Evolutionary conservation across 1,140 invertebrate genomes (phyloP).

Genomic region (Ectropis grisescens): DNA sequence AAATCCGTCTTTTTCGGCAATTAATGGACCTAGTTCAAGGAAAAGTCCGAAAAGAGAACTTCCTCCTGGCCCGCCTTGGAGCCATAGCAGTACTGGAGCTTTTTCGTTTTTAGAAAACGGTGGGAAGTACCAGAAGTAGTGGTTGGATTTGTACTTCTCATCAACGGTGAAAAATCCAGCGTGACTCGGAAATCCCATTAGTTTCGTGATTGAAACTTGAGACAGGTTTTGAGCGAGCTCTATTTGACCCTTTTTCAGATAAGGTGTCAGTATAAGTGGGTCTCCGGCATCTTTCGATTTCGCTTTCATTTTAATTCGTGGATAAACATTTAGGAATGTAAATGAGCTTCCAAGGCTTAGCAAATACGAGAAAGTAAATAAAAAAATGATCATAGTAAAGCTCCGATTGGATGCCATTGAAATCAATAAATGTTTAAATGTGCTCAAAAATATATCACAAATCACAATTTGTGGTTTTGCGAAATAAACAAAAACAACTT

Average conservation of each 20-base stretch:
- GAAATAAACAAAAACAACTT: too few relatives aligned
- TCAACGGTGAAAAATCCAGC: conserved; percentile 82
- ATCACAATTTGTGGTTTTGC: too few relatives aligned
- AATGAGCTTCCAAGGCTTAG: too few relatives aligned
- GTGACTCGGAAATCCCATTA: conserved; percentile 57
- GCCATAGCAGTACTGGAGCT: conserved; percentile 79
- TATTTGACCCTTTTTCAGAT: conserved; percentile 71
- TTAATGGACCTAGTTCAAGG: conserved; percentile 67
- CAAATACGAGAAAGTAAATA: too few relatives aligned
- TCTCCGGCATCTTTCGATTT: conserved; percentile 67
- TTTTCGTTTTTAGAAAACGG: conserved; percentile 57
- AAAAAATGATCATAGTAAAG: too few relatives aligned
- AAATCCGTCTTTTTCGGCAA: conserved; percentile 40
- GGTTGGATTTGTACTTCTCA: conserved; percentile 74
- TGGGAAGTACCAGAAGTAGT: conserved; percentile 87
- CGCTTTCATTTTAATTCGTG: conserved; percentile 32
- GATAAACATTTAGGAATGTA: conserved; percentile 48
- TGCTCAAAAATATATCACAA: too few relatives aligned
- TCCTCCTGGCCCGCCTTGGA: conserved; percentile 82
- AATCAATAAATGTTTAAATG: too few relatives aligned
- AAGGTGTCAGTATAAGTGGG: conserved; percentile 76
- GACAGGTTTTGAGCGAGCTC: conserved; percentile 42
- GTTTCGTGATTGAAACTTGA: conserved; percentile 32
- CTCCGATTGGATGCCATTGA: too few relatives aligned
- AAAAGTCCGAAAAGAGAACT: conserved; percentile 72